Conservation (phyloP, 2,113 vertebrate species). For the Mustelus asterias region DNA sequence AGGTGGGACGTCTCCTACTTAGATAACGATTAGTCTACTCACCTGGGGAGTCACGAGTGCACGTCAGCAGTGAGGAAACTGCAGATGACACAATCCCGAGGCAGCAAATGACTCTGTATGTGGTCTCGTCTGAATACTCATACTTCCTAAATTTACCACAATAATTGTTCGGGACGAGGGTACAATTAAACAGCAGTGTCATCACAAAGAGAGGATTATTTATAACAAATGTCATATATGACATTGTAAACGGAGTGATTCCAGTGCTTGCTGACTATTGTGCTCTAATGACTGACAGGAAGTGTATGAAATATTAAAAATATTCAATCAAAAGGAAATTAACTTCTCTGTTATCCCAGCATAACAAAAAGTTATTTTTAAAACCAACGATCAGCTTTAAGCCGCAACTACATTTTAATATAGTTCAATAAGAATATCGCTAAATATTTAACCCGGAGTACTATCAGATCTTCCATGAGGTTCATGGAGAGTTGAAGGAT, state of each 20-base stretch:
- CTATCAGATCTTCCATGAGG: background rate
- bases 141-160: background rate
- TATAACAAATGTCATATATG: background rate
- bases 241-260: background rate
- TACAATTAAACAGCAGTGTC: slow-evolving; percentile 6
- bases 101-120: slow-evolving; percentile 1
- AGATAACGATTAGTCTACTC: background rate
- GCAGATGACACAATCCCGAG: background rate
- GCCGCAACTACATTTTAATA: background rate
- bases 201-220: background rate
- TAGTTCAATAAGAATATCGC: background rate
- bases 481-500: background rate
- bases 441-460: background rate
- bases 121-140: background rate
- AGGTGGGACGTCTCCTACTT: background rate
- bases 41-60: background rate
- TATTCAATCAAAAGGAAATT: background rate
- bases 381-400: background rate
- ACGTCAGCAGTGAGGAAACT: background rate
- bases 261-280: background rate
- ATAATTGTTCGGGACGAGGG: background rate
- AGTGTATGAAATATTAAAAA: slow-evolving; percentile 3
- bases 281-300: background rate
- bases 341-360: background rate
- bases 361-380: background rate